Evolutionary conservation across 2,797 vertebrate genomes (phyloP).

Genomic region (Schizopygopsis malacanthus): DNA sequence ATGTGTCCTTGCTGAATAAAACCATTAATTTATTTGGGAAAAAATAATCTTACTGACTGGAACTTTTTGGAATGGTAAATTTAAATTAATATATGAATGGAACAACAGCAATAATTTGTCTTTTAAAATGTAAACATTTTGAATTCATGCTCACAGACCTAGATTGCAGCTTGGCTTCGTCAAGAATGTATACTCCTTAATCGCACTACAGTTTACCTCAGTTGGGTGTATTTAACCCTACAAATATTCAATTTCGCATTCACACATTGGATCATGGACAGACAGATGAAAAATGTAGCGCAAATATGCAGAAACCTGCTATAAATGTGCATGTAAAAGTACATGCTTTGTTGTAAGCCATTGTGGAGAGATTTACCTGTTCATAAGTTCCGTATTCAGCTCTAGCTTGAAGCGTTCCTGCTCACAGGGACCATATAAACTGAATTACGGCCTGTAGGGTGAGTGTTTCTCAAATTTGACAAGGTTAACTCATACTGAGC

Average conservation of each 20-base stretch:
- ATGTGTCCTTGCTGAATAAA: not conserved
- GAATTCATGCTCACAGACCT: not conserved
- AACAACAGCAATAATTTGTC: not conserved
- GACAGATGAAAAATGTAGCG: not conserved
- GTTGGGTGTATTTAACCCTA: not conserved
- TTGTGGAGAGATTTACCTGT: conserved; percentile 13
- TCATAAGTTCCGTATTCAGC: not conserved
- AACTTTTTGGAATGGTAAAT: not conserved
- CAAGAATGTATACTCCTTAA: not conserved
- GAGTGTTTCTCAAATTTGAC: conserved; percentile 7
- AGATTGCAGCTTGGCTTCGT: not conserved
- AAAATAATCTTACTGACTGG: not conserved
- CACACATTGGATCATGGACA: not conserved
- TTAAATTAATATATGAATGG: not conserved
- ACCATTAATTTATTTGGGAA: not conserved
- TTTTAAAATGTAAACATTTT: not conserved
- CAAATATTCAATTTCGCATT: not conserved
- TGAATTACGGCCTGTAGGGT: conserved; percentile 20
- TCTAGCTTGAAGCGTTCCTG: not conserved
- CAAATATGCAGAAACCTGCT: not conserved
- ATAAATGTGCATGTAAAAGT: not conserved
- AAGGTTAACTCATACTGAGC: conserved; percentile 13
- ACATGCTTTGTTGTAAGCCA: not conserved
- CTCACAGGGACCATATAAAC: conserved; percentile 15
- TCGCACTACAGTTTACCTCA: not conserved